Conservation (phyloP, 1,140 invertebrate species). For the Condylostylus longicornis region DNA sequence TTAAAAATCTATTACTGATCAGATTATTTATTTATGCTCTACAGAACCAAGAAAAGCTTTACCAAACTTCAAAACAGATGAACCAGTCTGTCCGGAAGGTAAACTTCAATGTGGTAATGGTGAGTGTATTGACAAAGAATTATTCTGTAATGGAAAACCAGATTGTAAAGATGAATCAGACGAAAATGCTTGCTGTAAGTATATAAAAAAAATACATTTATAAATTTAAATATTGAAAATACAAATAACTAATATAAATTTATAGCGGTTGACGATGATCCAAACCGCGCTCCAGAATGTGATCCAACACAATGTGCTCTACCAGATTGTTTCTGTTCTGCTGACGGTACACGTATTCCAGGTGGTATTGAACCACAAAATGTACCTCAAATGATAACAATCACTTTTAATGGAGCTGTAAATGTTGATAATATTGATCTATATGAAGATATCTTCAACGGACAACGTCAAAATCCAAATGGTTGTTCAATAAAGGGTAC, state of each 20-base stretch:
- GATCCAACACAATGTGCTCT: conserved; percentile 74
- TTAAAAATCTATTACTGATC: neutral
- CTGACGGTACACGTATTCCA: conserved; percentile 79
- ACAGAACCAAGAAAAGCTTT: conserved; percentile 75
- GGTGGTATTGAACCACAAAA: conserved; percentile 64
- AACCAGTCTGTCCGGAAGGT: conserved; percentile 73
- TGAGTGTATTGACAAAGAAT: conserved; percentile 75
- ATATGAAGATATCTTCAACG: conserved; percentile 81
- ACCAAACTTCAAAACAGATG: conserved; percentile 79
- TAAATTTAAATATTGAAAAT: neutral
- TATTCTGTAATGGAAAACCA: conserved; percentile 82
- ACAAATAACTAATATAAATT: conserved; percentile 1
- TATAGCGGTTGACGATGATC: conserved; percentile 72
- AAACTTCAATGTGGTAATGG: conserved; percentile 79
- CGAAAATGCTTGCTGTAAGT: conserved; percentile 89
- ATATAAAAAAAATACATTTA: neutral
- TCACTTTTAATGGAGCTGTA: conserved; percentile 89
- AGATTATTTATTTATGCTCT: neutral
- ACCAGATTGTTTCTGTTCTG: conserved; percentile 87
- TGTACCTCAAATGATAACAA: conserved; percentile 87
- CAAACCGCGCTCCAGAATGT: conserved; percentile 78
- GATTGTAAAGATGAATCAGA: conserved; percentile 91
- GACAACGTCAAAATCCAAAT: conserved; percentile 74
- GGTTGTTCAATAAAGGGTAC: conserved; percentile 86
- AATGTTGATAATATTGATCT: conserved; percentile 86